Evolutionary conservation across 1,140 invertebrate species (phyloP), one percentile per base, ranked within the genome.

Genomic region (Drosophila subobscura): DNA sequence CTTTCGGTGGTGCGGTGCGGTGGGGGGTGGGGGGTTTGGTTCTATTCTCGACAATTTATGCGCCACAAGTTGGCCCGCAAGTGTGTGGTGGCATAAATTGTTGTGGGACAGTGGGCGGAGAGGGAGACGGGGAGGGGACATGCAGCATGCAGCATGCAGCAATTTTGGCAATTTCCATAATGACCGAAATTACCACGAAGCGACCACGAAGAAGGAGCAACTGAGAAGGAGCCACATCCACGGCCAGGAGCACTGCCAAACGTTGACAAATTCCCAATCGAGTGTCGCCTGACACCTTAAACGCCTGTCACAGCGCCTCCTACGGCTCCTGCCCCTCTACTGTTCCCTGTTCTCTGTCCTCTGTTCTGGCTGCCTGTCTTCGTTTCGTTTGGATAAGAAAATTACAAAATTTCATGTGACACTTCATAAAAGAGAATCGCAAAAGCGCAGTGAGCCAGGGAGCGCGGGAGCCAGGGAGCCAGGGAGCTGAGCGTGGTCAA

Each of bases 331-430:
- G 16, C 16, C 16, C 8, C 10, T 12, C 10, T 12, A 1, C 33
- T 12, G 33, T 37, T 0, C 7, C 0, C 7, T 33, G 29, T 37
- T 0, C 7, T 0, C 7, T 33, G 29, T 29, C 2, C 27, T 8
- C 54, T 50, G 41, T 40, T 54, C 20, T 58, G 49, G 8, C 33
- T 37, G 33, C 66, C 74, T 61, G 25, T 49, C 29, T 8, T 8
- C 55, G 8, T 42, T n/a, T 10, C 10, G 14, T 20, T 22, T 46
- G 58, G 81, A 88, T 86, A 72, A 58, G 81, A 86, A 86, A 88
- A 86, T 86, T 88, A 86, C 81, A 72, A 80, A 86, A 86, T 86
- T 81, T 88, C 83, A 75, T 72, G 83, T 86, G 81, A 86, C 81
- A 86, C 83, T 88, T 83, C 50, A 67, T 61, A 70, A 51, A 56